Evolutionary conservation across 30 jellyfish, hydroid and myxozoan species (phyloP), one percentile per base, ranked within the genome.

Genomic region (Cassiopea xamachana): DNA sequence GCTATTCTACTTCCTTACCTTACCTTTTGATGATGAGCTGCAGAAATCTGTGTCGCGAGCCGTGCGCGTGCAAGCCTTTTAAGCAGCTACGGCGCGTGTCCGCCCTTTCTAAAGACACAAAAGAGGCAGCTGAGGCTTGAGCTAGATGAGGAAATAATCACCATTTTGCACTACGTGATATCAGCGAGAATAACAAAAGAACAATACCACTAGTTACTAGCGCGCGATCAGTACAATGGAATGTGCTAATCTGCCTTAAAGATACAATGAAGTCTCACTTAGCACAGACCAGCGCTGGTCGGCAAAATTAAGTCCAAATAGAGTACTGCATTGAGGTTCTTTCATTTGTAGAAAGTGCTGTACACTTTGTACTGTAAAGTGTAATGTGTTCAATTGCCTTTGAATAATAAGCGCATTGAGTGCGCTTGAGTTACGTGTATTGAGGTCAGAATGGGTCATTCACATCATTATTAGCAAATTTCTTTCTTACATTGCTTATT

Each of bases 31-130:
- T 79, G 80, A 73, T 75, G 5, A 48, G 83, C 90, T 79, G 80
- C 82, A 85, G 85, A 88, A 72, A 79, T 78, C 79, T 79, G 90
- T 77, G 95, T 88, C 95, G 95, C 95, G 95, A 88, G 95, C 90
- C 95, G 81, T 88, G 49, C 95, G 95, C 95, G 95, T 88, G 80
- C 80, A 55, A 72, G 86, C 88, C 77, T 88, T 75, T 88, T 77
- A 88, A 88, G 82, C 95, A 62, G 61, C 87, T 55, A 48, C 88
- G 95, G 90, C 95, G 95, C 95, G 95, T 88, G 95, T 88, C 90
- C 76, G 76, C 60, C 27, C 68, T 67, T 88, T 88, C 95, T 88
- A 88, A 13, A 80, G 89, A 73, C 74, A 88, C 95, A 88, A 88
- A 79, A 77, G 79, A 73, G 90, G 95, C 95, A 88, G 95, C 95